Evolutionary conservation across 2,888 invertebrate genomes (phyloP).

Genomic region (Leptinotarsa haldemani): DNA sequence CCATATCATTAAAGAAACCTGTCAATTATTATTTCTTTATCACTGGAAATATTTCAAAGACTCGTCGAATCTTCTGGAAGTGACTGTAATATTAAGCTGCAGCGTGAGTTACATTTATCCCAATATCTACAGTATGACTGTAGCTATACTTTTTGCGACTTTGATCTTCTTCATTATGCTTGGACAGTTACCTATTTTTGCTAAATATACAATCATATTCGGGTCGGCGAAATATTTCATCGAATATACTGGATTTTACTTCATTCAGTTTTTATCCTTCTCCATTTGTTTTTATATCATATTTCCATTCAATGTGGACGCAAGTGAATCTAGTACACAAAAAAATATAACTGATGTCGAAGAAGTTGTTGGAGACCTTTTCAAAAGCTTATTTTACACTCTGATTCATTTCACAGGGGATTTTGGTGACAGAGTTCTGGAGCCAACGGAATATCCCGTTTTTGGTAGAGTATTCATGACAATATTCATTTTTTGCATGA

Average conservation of each 20-base stretch:
- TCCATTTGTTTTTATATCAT: conserved; percentile 52
- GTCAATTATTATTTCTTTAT: conserved; percentile 46
- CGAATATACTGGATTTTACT: conserved; percentile 52
- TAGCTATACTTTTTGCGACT: conserved; percentile 47
- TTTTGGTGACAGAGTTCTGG: conserved; percentile 48
- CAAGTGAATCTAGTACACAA: background rate
- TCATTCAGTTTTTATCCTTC: conserved; percentile 52
- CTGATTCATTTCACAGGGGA: conserved; percentile 53
- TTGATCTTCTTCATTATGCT: conserved; percentile 47
- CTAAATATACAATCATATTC: conserved; percentile 53
- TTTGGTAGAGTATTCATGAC: conserved; percentile 50
- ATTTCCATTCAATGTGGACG: conserved; percentile 37
- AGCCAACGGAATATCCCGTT: conserved; percentile 44
- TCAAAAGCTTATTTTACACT: conserved; percentile 48
- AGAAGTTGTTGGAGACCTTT: conserved; percentile 32
- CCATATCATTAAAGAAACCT: conserved; percentile 45
- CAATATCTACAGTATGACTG: conserved; percentile 45
- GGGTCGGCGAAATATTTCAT: conserved; percentile 52
- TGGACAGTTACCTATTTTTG: conserved; percentile 49
- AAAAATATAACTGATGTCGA: background rate
- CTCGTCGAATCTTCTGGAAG: conserved; percentile 46
- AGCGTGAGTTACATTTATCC: conserved; percentile 31
- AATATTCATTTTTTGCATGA: conserved; percentile 53
- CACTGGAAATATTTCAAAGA: conserved; percentile 45
- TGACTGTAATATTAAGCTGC: conserved; percentile 39